These are phyloP conservation scores for Diphyllodes magnificus DNA, from an alignment of 2,113 vertebrate genomes.

Conservation along the genomic window DNA sequence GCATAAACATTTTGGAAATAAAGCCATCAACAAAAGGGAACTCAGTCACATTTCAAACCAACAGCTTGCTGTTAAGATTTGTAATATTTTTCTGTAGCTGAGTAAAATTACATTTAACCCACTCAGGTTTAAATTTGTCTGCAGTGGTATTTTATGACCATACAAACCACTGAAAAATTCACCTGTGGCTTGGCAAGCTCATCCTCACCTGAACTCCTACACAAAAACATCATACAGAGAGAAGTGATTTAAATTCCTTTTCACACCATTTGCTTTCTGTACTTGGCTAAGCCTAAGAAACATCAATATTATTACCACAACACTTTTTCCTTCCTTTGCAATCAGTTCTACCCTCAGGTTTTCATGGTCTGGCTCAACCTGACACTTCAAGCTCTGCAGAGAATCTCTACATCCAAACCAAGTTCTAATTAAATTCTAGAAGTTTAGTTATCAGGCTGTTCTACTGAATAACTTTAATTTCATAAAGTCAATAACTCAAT, in stretches of 20 bases:
- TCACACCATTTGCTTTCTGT: not conserved
- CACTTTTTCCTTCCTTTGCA: not conserved
- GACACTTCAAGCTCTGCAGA: not conserved
- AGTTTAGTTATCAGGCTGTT: not conserved
- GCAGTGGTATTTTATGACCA: not conserved
- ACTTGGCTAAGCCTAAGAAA: not conserved
- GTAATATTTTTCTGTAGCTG: not conserved
- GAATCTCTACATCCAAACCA: not conserved
- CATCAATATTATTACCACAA: not conserved
- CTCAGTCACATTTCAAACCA: not conserved
- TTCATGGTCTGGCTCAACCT: not conserved
- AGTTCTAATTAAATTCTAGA: not conserved
- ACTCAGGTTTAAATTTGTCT: not conserved
- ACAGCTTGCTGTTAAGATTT: not conserved
- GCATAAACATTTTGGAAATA: not conserved
- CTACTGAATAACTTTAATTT: not conserved
- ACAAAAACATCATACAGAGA: not conserved
- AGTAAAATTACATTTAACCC: not conserved
- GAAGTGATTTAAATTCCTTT: not conserved
- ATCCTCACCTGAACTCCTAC: not conserved
- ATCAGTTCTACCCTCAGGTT: conserved; percentile 12
- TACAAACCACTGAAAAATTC: not conserved
- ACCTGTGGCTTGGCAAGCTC: not conserved
- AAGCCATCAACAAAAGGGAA: not conserved
- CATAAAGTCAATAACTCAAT: not conserved